Percentiles rank a stretch among this genome's conserved stretches.
Conservation (phyloP, 1,140 invertebrate species). For the Drosophila rufa region DNA sequence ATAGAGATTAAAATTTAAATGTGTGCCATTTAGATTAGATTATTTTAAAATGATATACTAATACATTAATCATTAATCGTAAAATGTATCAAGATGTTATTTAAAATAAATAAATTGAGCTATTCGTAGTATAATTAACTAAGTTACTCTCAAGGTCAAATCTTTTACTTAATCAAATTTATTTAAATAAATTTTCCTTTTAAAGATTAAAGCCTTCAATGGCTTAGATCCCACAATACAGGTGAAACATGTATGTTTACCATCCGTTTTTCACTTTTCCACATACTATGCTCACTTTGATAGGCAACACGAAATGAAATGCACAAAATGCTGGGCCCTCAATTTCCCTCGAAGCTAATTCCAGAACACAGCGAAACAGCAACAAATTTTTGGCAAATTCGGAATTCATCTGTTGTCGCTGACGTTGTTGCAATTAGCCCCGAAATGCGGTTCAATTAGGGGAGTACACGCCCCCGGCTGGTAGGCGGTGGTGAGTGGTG, state of each 20-base stretch:
- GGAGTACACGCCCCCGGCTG: slow-evolving; percentile 26
- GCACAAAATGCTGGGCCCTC: slow-evolving; percentile 17
- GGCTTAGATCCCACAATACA: neutral
- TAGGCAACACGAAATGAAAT: slow-evolving; percentile 29
- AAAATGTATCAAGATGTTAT: too few relatives aligned
- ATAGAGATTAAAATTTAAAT: too few relatives aligned
- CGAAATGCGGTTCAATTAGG: slow-evolving; percentile 55
- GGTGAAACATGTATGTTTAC: slow-evolving; percentile 4
- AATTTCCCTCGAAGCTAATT: slow-evolving; percentile 21
- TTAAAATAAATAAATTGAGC: too few relatives aligned
- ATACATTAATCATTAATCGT: too few relatives aligned
- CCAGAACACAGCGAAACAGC: slow-evolving; percentile 7
- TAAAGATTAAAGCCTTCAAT: neutral
- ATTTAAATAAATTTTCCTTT: neutral
- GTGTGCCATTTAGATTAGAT: too few relatives aligned
- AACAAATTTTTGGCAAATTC: slow-evolving; percentile 22
- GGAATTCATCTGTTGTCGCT: slow-evolving; percentile 35
- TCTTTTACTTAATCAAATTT: neutral
- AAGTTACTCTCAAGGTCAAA: neutral
- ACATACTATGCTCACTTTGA: slow-evolving; percentile 23
- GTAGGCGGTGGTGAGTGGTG: neutral
- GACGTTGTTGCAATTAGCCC: slow-evolving; percentile 44
- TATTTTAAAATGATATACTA: too few relatives aligned
- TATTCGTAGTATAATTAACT: too few relatives aligned
- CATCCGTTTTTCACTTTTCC: slow-evolving; percentile 8